phyloP scores from a whole-genome alignment of 2,888 invertebrate species.

The Zygogramma bicolorata region DNA sequence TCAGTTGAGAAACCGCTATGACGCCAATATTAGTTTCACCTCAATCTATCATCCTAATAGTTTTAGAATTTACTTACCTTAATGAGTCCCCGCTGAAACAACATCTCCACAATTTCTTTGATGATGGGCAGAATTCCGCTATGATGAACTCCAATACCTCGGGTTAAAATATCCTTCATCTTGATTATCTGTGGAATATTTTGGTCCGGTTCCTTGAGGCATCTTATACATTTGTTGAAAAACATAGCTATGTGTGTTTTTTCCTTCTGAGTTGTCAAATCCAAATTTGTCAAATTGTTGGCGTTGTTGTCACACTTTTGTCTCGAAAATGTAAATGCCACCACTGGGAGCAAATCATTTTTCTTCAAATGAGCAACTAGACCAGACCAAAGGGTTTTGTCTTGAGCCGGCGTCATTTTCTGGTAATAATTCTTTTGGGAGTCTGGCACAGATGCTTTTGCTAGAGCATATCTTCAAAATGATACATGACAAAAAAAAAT shows the following conservation, averaged over 20 bases:
- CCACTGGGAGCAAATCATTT: conserved; percentile 89
- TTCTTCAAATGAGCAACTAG: conserved; percentile 86
- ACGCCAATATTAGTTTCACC: too few species aligned
- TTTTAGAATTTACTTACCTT: conserved; percentile 65
- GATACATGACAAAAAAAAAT: too few species aligned
- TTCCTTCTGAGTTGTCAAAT: conserved; percentile 87
- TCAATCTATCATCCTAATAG: too few species aligned
- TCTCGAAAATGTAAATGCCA: conserved; percentile 93
- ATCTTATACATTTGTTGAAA: conserved; percentile 83
- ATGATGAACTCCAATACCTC: conserved; percentile 97
- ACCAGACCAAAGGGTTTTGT: conserved; percentile 85
- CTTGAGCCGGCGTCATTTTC: conserved; percentile 72
- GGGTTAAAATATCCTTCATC: conserved; percentile 78
- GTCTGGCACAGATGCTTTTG: conserved; percentile 53
- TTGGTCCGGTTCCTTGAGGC: conserved; percentile 84
- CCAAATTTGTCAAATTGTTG: conserved; percentile 70
- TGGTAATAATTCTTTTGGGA: conserved; percentile 39
- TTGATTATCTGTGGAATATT: conserved; percentile 86
- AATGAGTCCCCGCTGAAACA: conserved; percentile 93
- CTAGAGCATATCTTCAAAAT: conserved; percentile 52
- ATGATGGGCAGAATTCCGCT: conserved; percentile 97
- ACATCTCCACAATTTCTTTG: conserved; percentile 99
- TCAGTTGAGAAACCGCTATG: too few species aligned
- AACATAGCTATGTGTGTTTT: conserved; percentile 87
- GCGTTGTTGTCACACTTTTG: conserved; percentile 83